phyloP scores from a whole-genome alignment of 1,140 invertebrate genomes.

The Melitaea cinxia region DNA sequence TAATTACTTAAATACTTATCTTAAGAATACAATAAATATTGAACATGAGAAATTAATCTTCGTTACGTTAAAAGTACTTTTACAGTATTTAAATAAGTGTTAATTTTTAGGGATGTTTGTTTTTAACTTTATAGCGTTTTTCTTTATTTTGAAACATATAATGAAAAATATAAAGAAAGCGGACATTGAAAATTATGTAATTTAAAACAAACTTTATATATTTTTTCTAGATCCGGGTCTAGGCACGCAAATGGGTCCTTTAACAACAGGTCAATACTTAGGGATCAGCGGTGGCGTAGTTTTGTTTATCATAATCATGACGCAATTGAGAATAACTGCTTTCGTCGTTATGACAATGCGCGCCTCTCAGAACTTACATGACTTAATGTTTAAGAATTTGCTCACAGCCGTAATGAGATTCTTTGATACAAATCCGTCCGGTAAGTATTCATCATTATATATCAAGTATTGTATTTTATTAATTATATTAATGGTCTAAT shows the following conservation, averaged over 20 bases:
- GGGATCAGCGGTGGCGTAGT: constrained; percentile 53
- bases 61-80: too few relatives aligned
- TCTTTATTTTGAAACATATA: too few relatives aligned
- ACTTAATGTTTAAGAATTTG: constrained; percentile 85
- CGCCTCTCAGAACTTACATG: constrained; percentile 85
- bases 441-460: constrained; percentile 50
- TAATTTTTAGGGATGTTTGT: too few relatives aligned
- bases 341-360: constrained; percentile 84
- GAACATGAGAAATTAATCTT: too few relatives aligned
- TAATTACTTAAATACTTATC: too few relatives aligned
- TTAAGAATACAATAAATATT: too few relatives aligned
- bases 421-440: constrained; percentile 90
- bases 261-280: constrained; percentile 62
- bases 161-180: too few relatives aligned
- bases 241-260: constrained; percentile 50
- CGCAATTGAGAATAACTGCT: constrained; percentile 59
- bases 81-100: too few relatives aligned
- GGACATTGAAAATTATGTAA: not conserved
- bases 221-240: constrained; percentile 57
- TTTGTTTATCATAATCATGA: constrained; percentile 61
- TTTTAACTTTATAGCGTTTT: too few relatives aligned
- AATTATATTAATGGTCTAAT: too few relatives aligned
- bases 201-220: not conserved
- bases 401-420: constrained; percentile 87
- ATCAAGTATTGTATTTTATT: not conserved